These are phyloP conservation scores for Sminthurinus aureus DNA, from an alignment of 2,888 invertebrate genomes.

Conservation along the genomic window DNA sequence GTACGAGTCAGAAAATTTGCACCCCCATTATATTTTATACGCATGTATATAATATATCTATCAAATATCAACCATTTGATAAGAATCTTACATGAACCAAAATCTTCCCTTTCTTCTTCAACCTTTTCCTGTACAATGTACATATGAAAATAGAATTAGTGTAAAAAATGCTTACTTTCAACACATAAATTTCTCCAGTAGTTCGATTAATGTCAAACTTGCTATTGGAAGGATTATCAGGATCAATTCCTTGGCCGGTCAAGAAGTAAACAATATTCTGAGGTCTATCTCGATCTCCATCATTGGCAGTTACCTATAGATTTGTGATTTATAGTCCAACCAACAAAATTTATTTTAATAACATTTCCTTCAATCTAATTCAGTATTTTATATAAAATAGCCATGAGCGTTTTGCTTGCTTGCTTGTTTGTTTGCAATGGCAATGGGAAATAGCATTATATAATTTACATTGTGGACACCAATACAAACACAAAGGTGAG, in stretches of 20 bases:
- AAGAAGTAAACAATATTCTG: constrained; percentile 96
- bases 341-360: constrained; percentile 1
- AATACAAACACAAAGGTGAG: not conserved
- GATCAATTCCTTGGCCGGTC: constrained; percentile 94
- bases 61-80: not conserved
- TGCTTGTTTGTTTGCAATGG: not conserved
- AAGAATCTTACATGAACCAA: constrained; percentile 3
- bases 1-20: not conserved
- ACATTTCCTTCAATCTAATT: not conserved
- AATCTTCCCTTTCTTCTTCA: not conserved
- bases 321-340: not conserved
- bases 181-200: constrained; percentile 92
- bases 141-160: not conserved
- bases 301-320: constrained; percentile 89
- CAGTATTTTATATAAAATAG: not conserved
- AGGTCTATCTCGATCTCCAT: constrained; percentile 93
- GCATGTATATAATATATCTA: not conserved
- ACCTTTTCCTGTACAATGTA: not conserved
- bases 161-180: constrained; percentile 75
- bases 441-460: not conserved
- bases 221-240: constrained; percentile 92
- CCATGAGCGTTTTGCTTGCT: not conserved
- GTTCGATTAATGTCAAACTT: constrained; percentile 97
- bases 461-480: not conserved
- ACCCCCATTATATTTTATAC: constrained; percentile 9